A percentile compares a stretch with the other conserved stretches of the same genome.
Evolutionary conservation across 2,888 invertebrate species (phyloP).

Genomic region (Sesia apiformis): DNA sequence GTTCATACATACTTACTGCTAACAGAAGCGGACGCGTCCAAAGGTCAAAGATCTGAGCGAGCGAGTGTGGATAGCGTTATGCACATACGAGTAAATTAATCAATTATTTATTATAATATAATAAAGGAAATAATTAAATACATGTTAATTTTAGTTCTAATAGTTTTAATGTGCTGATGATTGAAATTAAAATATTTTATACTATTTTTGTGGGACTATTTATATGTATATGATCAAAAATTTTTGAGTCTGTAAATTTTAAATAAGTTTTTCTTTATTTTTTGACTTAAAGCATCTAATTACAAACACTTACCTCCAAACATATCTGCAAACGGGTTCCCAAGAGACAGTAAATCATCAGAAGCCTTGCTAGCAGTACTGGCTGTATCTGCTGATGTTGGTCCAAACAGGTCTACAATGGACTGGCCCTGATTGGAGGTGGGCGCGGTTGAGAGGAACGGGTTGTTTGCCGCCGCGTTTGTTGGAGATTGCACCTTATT

Average conservation of each 20-base stretch:
- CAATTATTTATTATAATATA: too few species aligned
- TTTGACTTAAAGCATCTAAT: background rate
- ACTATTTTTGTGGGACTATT: too few species aligned
- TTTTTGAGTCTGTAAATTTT: background rate
- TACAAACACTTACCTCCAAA: constrained; percentile 69
- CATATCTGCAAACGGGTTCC: constrained; percentile 94
- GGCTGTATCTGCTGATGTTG: constrained; percentile 61
- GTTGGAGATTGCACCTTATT: constrained; percentile 86
- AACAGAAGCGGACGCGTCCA: too few species aligned
- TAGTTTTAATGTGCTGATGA: too few species aligned
- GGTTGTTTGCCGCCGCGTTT: constrained; percentile 84
- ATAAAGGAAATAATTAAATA: too few species aligned
- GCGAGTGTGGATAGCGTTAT: too few species aligned
- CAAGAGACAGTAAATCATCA: constrained; percentile 90
- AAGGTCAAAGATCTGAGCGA: too few species aligned
- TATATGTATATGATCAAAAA: too few species aligned
- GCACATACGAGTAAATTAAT: too few species aligned
- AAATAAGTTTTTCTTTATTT: background rate
- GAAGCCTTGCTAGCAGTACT: constrained; percentile 78
- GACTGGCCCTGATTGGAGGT: constrained; percentile 49
- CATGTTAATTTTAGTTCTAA: too few species aligned
- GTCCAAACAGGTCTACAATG: constrained; percentile 88
- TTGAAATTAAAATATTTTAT: too few species aligned
- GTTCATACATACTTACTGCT: too few species aligned
- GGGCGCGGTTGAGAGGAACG: constrained; percentile 85